These are phyloP conservation scores for Phoeniculus purpureus DNA, from an alignment of 2,797 vertebrate species.

Conservation along the genomic window DNA sequence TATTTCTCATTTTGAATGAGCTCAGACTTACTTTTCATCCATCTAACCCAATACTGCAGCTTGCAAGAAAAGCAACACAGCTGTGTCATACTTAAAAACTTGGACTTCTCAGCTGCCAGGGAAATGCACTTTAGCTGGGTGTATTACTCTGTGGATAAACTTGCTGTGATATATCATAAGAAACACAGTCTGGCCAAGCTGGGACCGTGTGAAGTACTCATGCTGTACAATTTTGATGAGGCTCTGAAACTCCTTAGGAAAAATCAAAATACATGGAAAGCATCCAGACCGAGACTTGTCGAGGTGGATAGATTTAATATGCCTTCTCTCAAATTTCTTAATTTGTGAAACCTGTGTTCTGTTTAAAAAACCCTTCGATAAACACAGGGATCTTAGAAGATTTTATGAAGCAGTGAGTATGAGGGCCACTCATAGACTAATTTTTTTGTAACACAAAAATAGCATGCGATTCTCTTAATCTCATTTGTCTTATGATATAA, in stretches of 20 bases:
- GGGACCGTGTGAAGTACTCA: neutral
- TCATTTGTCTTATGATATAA: neutral
- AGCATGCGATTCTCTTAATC: neutral
- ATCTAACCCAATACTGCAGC: neutral
- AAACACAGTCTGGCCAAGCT: neutral
- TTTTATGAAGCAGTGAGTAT: neutral
- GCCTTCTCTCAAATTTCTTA: neutral
- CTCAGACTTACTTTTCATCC: neutral
- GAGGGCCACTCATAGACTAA: accelerated
- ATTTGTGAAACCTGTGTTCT: neutral
- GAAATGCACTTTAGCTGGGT: neutral
- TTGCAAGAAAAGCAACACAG: neutral
- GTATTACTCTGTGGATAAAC: neutral
- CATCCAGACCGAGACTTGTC: neutral
- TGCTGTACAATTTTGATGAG: neutral
- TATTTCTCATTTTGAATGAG: conserved; percentile 15
- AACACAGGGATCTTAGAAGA: neutral
- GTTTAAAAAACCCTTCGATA: neutral
- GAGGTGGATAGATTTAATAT: neutral
- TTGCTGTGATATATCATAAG: neutral
- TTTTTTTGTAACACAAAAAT: neutral
- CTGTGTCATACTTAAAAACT: conserved; percentile 20
- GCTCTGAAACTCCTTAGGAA: neutral
- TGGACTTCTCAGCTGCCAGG: neutral
- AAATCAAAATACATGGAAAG: neutral